phyloP scores from a whole-genome alignment of 2,888 invertebrate species.

The Busseola fusca region DNA sequence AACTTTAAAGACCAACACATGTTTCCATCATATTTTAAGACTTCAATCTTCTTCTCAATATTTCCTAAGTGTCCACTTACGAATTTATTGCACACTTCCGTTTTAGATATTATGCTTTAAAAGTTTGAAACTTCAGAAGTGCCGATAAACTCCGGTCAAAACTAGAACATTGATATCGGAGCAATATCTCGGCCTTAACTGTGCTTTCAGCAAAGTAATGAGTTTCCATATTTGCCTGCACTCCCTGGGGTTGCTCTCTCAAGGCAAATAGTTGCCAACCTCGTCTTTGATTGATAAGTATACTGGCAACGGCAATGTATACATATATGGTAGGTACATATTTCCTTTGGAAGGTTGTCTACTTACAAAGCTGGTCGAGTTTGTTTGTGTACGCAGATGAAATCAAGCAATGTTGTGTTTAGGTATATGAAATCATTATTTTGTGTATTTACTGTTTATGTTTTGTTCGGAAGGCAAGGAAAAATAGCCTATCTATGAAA shows the following conservation, averaged over 20 bases:
- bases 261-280: constrained; percentile 11
- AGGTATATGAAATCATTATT: background rate
- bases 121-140: constrained; percentile 8
- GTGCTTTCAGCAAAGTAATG: constrained; percentile 23
- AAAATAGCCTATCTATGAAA: background rate
- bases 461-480: background rate
- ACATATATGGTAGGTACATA: background rate
- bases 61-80: background rate
- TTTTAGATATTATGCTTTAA: background rate
- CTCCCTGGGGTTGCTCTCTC: background rate
- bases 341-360: background rate
- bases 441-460: background rate
- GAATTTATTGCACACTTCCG: background rate
- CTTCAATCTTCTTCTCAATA: background rate
- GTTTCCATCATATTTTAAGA: background rate
- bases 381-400: background rate
- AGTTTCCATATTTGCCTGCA: constrained; percentile 30
- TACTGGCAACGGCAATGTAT: background rate
- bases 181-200: constrained; percentile 37
- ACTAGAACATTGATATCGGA: constrained; percentile 22
- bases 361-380: background rate
- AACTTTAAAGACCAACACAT: background rate
- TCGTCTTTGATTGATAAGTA: constrained; percentile 5
- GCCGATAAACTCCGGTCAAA: background rate
- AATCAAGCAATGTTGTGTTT: background rate